Conservation (phyloP, 2,888 invertebrate genomes). For the Pterostichus madidus region DNA sequence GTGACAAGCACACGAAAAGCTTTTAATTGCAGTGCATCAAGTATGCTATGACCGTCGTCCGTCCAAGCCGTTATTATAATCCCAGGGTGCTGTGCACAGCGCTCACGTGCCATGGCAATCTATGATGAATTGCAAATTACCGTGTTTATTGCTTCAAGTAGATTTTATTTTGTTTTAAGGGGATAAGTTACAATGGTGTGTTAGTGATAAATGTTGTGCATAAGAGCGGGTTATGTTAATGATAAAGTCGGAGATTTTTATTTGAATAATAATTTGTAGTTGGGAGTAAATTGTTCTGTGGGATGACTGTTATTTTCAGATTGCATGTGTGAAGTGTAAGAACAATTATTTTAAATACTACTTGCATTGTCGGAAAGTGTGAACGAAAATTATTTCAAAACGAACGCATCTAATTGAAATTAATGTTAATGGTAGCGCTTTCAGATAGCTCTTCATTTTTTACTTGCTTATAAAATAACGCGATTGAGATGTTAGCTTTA, state of each 20-base stretch:
- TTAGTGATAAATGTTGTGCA: slow-evolving; percentile 37
- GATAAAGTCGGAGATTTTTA: slow-evolving; percentile 45
- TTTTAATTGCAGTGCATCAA: slow-evolving; percentile 23
- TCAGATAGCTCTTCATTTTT: no score
- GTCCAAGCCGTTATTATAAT: slow-evolving; percentile 39
- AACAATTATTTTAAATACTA: slow-evolving; percentile 51
- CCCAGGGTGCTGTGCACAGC: slow-evolving; percentile 37
- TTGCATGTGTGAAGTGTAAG: slow-evolving; percentile 41
- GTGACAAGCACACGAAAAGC: slow-evolving; percentile 27
- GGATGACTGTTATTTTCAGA: slow-evolving; percentile 17
- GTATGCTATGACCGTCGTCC: slow-evolving; percentile 2
- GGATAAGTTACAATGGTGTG: slow-evolving; percentile 51
- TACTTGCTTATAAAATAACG: no score
- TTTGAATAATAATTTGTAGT: slow-evolving; percentile 41
- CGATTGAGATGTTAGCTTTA: no score
- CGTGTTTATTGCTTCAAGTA: slow-evolving; percentile 44
- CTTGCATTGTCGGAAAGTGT: slow-evolving; percentile 21
- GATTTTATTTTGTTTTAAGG: slow-evolving; percentile 40
- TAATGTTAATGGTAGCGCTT: not conserved
- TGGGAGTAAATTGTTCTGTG: slow-evolving; percentile 37
- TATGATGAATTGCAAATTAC: slow-evolving; percentile 63
- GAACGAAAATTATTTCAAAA: slow-evolving; percentile 41
- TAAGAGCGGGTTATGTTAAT: slow-evolving; percentile 43
- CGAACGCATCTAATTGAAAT: slow-evolving; percentile 20
- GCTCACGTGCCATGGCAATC: slow-evolving; percentile 55